Evolutionary conservation across 1,140 invertebrate species (phyloP).

Genomic region (Lethocerus indicus): DNA sequence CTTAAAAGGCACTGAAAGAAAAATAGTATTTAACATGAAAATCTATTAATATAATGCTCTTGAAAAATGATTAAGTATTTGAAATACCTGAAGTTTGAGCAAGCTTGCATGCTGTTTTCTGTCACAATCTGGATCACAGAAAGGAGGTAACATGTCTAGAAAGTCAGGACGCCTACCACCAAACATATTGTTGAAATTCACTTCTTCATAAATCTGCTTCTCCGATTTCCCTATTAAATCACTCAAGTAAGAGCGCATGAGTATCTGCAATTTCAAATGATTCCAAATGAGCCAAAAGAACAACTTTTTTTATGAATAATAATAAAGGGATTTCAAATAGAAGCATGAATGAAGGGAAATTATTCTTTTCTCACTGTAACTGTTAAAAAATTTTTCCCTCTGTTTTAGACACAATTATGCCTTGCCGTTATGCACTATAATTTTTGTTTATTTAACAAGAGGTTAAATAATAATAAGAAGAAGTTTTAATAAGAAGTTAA

Average conservation of each 20-base stretch:
- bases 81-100: conserved; percentile 18
- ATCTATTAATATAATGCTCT: background rate
- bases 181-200: conserved; percentile 7
- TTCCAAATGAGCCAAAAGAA: background rate
- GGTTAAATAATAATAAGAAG: conserved; percentile 1
- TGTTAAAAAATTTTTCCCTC: too few relatives aligned
- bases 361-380: too few relatives aligned
- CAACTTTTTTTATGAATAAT: too few relatives aligned
- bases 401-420: too few relatives aligned
- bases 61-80: too few relatives aligned
- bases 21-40: background rate
- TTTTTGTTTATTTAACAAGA: too few relatives aligned
- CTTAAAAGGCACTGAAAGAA: conserved; percentile 19
- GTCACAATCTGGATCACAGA: conserved; percentile 7
- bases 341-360: too few relatives aligned
- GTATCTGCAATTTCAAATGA: conserved; percentile 15
- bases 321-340: too few relatives aligned
- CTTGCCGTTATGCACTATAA: too few relatives aligned
- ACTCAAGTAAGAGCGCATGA: conserved; percentile 21
- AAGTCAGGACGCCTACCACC: conserved; percentile 14
- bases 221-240: conserved; percentile 16
- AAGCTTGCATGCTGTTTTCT: conserved; percentile 9
- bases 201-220: background rate
- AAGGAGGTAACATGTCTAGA: conserved; percentile 15
- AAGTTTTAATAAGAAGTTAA: background rate